phyloP scores from a whole-genome alignment of 1,140 invertebrate genomes.

The Alviniconcha marisindica region DNA sequence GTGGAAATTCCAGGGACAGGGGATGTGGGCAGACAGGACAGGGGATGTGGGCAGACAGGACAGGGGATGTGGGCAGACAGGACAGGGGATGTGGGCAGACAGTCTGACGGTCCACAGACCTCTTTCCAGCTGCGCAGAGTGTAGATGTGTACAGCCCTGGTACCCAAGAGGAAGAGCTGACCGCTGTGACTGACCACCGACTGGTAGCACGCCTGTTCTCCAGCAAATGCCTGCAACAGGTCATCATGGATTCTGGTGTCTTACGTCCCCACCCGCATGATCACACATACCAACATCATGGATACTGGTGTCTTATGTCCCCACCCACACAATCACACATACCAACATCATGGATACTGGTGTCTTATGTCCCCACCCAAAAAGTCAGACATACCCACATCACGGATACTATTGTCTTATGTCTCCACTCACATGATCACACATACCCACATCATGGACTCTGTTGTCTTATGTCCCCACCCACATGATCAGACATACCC shows the following conservation, averaged over 20 bases:
- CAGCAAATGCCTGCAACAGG: constrained; percentile 84
- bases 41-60: too few species aligned
- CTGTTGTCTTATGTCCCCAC: not conserved
- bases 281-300: not conserved
- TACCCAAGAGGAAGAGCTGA: constrained; percentile 90
- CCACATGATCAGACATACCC: not conserved
- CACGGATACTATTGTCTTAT: not conserved
- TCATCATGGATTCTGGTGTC: too few species aligned
- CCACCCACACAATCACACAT: constrained; percentile 1
- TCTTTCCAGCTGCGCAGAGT: constrained; percentile 90
- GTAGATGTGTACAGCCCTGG: constrained; percentile 87
- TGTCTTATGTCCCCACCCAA: not conserved
- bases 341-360: not conserved
- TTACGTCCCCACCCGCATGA: too few species aligned
- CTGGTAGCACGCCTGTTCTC: constrained; percentile 93
- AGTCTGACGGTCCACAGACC: constrained; percentile 62
- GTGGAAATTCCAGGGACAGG: too few species aligned
- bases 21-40: too few species aligned
- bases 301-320: not conserved
- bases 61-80: too few species aligned
- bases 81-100: too few species aligned
- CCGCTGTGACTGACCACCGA: constrained; percentile 89
- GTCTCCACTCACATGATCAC: not conserved
- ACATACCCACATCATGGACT: not conserved
- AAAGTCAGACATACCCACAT: not conserved